phyloP scores from a whole-genome alignment of 2,888 invertebrate species.

The Xanthorhoe designata region DNA sequence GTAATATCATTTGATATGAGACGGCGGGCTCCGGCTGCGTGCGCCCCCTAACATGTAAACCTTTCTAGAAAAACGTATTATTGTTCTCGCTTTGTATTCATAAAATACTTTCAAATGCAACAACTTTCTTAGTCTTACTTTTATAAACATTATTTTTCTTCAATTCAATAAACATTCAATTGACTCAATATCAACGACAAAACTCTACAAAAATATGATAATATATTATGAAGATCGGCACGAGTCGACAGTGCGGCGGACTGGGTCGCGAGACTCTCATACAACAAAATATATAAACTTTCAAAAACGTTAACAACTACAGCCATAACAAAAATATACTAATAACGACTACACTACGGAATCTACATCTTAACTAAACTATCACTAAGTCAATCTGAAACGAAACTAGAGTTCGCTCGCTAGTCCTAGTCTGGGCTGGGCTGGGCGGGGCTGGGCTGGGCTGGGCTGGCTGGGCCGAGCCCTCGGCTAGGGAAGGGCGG shows the following conservation, averaged over 20 bases:
- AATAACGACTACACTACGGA: slow-evolving; percentile 83
- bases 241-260: slow-evolving; percentile 62
- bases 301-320: slow-evolving; percentile 84
- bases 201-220: slow-evolving; percentile 83
- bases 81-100: slow-evolving; percentile 84
- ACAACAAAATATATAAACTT: slow-evolving; percentile 80
- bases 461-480: slow-evolving; percentile 59
- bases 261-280: slow-evolving; percentile 70
- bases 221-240: slow-evolving; percentile 68
- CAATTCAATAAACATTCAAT: slow-evolving; percentile 84
- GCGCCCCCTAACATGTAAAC: slow-evolving; percentile 78
- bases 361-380: slow-evolving; percentile 82
- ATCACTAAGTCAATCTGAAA: slow-evolving; percentile 80
- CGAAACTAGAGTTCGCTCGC: slow-evolving; percentile 81
- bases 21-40: slow-evolving; percentile 71
- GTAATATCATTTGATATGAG: slow-evolving; percentile 80
- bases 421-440: slow-evolving; percentile 35
- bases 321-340: slow-evolving; percentile 85
- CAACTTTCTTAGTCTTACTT: slow-evolving; percentile 82
- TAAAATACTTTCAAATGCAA: slow-evolving; percentile 86
- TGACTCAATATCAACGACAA: slow-evolving; percentile 85
- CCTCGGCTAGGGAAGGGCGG: slow-evolving; percentile 44
- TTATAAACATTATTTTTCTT: slow-evolving; percentile 82
- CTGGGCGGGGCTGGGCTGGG: not conserved
- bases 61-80: slow-evolving; percentile 84